These are phyloP conservation scores for Ceratitis capitata DNA, from an alignment of 1,140 invertebrate species.

Conservation along the genomic window DNA sequence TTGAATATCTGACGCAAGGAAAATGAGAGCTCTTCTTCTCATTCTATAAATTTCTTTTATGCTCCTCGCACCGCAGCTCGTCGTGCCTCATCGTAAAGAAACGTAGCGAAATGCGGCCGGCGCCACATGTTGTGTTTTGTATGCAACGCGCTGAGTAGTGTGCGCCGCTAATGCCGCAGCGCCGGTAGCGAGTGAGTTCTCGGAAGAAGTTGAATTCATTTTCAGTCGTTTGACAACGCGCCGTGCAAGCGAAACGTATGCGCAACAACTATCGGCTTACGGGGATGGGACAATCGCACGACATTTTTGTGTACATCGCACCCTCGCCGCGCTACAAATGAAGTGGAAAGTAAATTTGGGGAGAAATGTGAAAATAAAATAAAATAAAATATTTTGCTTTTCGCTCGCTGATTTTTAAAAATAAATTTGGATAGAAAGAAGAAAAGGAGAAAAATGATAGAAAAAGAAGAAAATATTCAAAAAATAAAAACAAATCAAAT, in stretches of 20 bases:
- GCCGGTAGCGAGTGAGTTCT: background rate
- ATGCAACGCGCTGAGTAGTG: background rate
- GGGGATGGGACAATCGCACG: too few species aligned
- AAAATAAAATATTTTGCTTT: background rate
- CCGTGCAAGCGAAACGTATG: conserved; percentile 16
- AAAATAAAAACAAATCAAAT: too few species aligned
- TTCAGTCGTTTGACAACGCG: conserved; percentile 33
- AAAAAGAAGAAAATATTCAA: background rate
- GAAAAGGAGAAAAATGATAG: background rate
- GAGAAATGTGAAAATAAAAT: background rate
- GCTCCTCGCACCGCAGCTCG: background rate
- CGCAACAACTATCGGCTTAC: conserved; percentile 10
- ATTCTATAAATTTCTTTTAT: background rate
- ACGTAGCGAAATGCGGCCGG: background rate
- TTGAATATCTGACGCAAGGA: background rate
- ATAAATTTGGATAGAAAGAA: background rate
- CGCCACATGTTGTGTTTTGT: background rate
- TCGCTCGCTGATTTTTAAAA: conserved; percentile 22
- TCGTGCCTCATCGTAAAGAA: background rate
- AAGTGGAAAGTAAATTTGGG: background rate
- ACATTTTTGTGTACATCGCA: background rate
- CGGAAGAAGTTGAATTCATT: conserved; percentile 17
- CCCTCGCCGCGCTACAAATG: background rate
- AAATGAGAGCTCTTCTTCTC: background rate
- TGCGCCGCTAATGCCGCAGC: background rate